A percentile compares a stretch with the other conserved stretches of the same genome.
These are phyloP conservation scores for Prinia subflava DNA, from an alignment of 2,113 vertebrate species.

Conservation along the genomic window DNA sequence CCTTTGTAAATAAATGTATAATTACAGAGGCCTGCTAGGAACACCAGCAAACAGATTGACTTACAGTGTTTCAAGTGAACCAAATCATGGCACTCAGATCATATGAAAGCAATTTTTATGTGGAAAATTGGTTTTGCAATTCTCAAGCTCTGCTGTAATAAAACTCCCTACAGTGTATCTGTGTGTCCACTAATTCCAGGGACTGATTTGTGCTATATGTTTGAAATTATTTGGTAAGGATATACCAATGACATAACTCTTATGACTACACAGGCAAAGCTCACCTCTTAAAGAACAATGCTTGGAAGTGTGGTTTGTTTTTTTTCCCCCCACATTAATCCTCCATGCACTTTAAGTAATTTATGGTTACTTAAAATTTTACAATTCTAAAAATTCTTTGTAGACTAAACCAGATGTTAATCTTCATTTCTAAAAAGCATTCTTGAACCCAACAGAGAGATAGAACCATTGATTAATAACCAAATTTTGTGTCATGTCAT, in stretches of 20 bases:
- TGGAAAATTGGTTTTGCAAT: slow-evolving; percentile 49
- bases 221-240: slow-evolving; percentile 48
- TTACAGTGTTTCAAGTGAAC: slow-evolving; percentile 1
- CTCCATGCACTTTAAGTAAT: background rate
- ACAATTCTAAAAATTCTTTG: slow-evolving; percentile 13
- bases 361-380: slow-evolving; percentile 24
- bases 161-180: slow-evolving; percentile 17
- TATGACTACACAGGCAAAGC: slow-evolving; percentile 35
- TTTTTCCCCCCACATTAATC: background rate
- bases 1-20: slow-evolving; percentile 10
- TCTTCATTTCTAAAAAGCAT: background rate
- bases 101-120: slow-evolving; percentile 37
- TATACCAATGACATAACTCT: slow-evolving; percentile 56
- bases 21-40: background rate
- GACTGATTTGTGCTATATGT: slow-evolving; percentile 11
- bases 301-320: slow-evolving; percentile 29
- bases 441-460: slow-evolving; percentile 6
- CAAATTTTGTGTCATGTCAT: background rate
- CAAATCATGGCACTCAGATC: slow-evolving; percentile 19
- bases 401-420: slow-evolving; percentile 29
- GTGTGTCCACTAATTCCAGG: slow-evolving; percentile 19
- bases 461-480: slow-evolving; percentile 21
- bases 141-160: slow-evolving; percentile 50
- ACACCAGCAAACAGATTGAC: slow-evolving; percentile 7
- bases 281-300: slow-evolving; percentile 58